A percentile compares a stretch with the other conserved stretches of the same genome.
Evolutionary conservation across 2,888 invertebrate species (phyloP).

Genomic region (Noctuana brunneofusca): DNA sequence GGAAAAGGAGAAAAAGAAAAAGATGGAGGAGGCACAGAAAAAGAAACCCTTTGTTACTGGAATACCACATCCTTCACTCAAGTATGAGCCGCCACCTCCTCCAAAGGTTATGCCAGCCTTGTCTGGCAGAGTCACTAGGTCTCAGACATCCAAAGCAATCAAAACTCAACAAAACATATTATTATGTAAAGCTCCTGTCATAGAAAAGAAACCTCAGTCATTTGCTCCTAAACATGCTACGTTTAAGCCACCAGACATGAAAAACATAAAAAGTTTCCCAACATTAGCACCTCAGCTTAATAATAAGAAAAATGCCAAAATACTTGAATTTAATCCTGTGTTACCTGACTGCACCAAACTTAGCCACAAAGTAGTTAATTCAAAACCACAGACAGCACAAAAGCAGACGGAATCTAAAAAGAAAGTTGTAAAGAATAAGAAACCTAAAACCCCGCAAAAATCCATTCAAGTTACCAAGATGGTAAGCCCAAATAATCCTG

Average conservation of each 20-base stretch:
- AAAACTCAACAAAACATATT: slow-evolving; percentile 9
- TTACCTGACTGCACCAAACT: background rate
- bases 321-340: slow-evolving; percentile 14
- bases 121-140: slow-evolving; percentile 67
- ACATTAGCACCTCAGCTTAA: slow-evolving; percentile 40
- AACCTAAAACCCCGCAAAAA: slow-evolving; percentile 32
- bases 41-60: slow-evolving; percentile 71
- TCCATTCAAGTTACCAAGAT: slow-evolving; percentile 29
- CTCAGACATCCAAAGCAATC: slow-evolving; percentile 51
- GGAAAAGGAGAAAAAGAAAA: slow-evolving; percentile 68
- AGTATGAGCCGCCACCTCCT: slow-evolving; percentile 59
- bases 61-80: slow-evolving; percentile 53
- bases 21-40: slow-evolving; percentile 56
- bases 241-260: slow-evolving; percentile 75
- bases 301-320: slow-evolving; percentile 7
- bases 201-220: slow-evolving; percentile 46
- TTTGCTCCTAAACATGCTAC: slow-evolving; percentile 81
- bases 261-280: slow-evolving; percentile 50
- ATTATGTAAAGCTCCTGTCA: background rate
- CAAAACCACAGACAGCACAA: slow-evolving; percentile 46
- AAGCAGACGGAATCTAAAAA: background rate
- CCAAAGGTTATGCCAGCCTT: slow-evolving; percentile 54
- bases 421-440: background rate
- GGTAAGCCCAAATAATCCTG: slow-evolving; percentile 51
- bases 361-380: background rate